Percentiles rank a stretch among this genome's conserved stretches.
Evolutionary conservation across 2,113 vertebrate genomes (phyloP).

Genomic region (Ondatra zibethicus): DNA sequence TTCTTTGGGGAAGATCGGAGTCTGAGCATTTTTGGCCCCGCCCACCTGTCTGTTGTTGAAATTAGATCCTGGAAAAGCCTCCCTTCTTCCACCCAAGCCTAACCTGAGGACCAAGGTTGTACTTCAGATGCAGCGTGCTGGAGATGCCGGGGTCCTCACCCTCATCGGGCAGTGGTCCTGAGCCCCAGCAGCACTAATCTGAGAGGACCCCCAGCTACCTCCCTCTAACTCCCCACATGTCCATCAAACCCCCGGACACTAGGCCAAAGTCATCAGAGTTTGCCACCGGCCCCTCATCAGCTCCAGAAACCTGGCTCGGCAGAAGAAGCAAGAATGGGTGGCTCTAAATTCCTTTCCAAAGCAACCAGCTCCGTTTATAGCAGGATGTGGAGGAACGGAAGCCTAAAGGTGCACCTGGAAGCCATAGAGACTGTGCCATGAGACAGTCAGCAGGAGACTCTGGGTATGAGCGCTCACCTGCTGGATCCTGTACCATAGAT

Average conservation of each 20-base stretch:
- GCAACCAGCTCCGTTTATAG: background rate
- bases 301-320: background rate
- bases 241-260: background rate
- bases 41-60: background rate
- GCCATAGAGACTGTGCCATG: background rate
- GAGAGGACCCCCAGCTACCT: background rate
- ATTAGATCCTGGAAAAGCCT: too few relatives aligned
- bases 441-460: background rate
- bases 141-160: background rate
- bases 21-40: background rate
- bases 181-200: background rate
- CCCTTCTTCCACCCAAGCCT: background rate
- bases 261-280: background rate
- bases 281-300: background rate
- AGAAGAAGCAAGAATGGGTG: background rate
- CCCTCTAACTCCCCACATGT: rapidly evolving
- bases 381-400: background rate
- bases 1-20: background rate
- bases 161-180: too few relatives aligned
- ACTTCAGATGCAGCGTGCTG: background rate
- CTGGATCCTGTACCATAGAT: background rate
- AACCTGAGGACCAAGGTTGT: background rate
- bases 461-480: background rate
- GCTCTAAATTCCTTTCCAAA: background rate
- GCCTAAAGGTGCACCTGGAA: background rate